phyloP scores from a whole-genome alignment of 2,888 invertebrate genomes.

The Ryuthela nishihirai region DNA sequence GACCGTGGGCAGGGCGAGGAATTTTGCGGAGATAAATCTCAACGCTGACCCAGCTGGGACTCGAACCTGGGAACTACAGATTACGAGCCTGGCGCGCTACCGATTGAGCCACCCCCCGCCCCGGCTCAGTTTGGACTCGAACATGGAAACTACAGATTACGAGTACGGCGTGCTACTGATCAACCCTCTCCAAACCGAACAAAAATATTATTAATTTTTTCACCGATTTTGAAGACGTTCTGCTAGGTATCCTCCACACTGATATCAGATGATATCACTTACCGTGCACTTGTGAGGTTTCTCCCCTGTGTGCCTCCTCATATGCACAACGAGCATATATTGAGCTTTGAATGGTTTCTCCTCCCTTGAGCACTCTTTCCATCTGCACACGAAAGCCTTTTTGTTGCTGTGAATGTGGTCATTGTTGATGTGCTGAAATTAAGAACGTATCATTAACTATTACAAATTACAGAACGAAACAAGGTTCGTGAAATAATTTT shows the following conservation, averaged over 20 bases:
- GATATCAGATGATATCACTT: slow-evolving; percentile 1
- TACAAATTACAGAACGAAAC: not conserved
- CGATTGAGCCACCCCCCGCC: too few species aligned
- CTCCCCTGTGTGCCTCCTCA: slow-evolving; percentile 96
- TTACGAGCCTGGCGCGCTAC: too few species aligned
- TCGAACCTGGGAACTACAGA: too few species aligned
- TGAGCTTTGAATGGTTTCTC: slow-evolving; percentile 99
- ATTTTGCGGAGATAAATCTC: too few species aligned
- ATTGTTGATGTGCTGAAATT: slow-evolving; percentile 73
- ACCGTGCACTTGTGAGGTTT: slow-evolving; percentile 94
- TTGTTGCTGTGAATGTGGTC: slow-evolving; percentile 92
- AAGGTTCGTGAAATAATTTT: not conserved
- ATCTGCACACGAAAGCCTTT: slow-evolving; percentile 93
- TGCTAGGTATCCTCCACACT: not conserved
- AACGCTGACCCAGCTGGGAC: too few species aligned
- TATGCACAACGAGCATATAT: slow-evolving; percentile 98
- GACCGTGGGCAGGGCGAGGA: too few species aligned
- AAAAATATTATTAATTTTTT: too few species aligned
- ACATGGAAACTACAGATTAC: too few species aligned
- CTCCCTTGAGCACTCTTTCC: slow-evolving; percentile 92
- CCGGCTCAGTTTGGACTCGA: too few species aligned
- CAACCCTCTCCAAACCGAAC: too few species aligned
- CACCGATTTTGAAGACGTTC: too few species aligned
- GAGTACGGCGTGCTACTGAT: too few species aligned
- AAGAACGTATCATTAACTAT: not conserved